Evolutionary conservation across 2,888 invertebrate genomes (phyloP), one percentile per base, ranked within the genome.

Genomic region (Archips crataeganus): DNA sequence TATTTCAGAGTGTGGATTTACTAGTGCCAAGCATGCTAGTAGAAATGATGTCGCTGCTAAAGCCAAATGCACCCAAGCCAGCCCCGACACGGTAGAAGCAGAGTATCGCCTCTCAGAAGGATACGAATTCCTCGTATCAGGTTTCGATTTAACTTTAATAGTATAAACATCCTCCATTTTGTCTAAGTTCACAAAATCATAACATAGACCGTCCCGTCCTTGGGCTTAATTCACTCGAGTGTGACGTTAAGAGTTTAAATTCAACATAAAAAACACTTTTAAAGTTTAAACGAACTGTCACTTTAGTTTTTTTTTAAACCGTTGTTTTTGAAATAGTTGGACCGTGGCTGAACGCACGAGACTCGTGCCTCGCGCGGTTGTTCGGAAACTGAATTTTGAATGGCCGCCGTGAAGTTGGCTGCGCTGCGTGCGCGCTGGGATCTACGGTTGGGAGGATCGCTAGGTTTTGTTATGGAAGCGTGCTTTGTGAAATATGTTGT

Each of bases 81-180:
- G 82, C 0, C 96, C 96, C 3, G 96, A 95, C 0, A 96, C 96
- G 0, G 96, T 96, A 0, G 96, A 96, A 0, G 96, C 96, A 0
- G 96, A 96, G 81, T 96, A 96, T 70, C 96, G 90, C 77, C 96
- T 87, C 83, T 96, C 96, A 0, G 96, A 96, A 0, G 96, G 96
- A 79, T 96, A 96, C 49, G 95, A 82, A 77, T 93, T 93, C 75
- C 95, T 90, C 1, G 95, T 94, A 79, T 95, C 95, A 2, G 95
- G 95, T 84, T 95, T 95, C 9, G 96, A 95, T 85, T 95, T 95
- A 82, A 96, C 96, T 91, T 95, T 96, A 75, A 96, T 95, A 78
- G 96, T 96, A 83, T 96, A 96, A 23, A 96, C 95, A 88, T 96
- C 96, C 91, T 96, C 96, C 96, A 96, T 96, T 71, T 81, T 88